Conservation (phyloP, 2,888 invertebrate genomes). For the Beris chalybata region DNA sequence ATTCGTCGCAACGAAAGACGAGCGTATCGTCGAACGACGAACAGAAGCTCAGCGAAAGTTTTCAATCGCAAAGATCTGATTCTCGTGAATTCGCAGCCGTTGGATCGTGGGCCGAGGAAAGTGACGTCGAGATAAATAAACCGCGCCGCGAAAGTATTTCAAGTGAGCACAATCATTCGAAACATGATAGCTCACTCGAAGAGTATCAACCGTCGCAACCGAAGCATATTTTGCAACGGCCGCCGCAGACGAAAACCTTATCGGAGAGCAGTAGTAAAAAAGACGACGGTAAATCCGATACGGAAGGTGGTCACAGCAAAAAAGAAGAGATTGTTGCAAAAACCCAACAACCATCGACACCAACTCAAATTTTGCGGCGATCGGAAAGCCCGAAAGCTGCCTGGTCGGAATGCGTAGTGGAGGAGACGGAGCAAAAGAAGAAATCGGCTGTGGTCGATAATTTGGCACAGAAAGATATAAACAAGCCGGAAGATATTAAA, state of each 20-base stretch:
- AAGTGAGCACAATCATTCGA: slow-evolving; percentile 44
- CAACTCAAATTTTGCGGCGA: slow-evolving; percentile 54
- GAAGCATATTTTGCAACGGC: slow-evolving; percentile 54
- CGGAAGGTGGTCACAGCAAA: slow-evolving; percentile 41
- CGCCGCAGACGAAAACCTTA: slow-evolving; percentile 43
- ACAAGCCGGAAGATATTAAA: slow-evolving; percentile 45
- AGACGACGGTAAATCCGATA: slow-evolving; percentile 41
- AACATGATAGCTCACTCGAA: slow-evolving; percentile 31
- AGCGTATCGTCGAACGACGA: slow-evolving; percentile 55
- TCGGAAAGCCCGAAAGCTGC: slow-evolving; percentile 44
- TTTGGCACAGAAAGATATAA: slow-evolving; percentile 38
- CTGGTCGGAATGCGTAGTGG: slow-evolving; percentile 34
- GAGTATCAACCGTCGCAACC: slow-evolving; percentile 52
- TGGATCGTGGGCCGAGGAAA: slow-evolving; percentile 59
- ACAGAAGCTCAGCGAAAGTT: slow-evolving; percentile 42
- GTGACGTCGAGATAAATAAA: slow-evolving; percentile 48
- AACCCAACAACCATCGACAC: slow-evolving; percentile 40
- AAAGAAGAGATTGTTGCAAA: slow-evolving; percentile 40
- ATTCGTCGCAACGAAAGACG: slow-evolving; percentile 56
- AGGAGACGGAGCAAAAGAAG: slow-evolving; percentile 28
- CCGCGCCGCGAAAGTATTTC: slow-evolving; percentile 52
- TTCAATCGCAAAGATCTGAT: slow-evolving; percentile 39
- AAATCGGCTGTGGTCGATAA: slow-evolving; percentile 21
- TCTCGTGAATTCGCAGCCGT: slow-evolving; percentile 37
- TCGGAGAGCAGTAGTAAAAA: slow-evolving; percentile 43